Percentiles rank a stretch among this genome's conserved stretches.
phyloP scores from a whole-genome alignment of 2,113 vertebrate species.

The Poecile atricapillus region DNA sequence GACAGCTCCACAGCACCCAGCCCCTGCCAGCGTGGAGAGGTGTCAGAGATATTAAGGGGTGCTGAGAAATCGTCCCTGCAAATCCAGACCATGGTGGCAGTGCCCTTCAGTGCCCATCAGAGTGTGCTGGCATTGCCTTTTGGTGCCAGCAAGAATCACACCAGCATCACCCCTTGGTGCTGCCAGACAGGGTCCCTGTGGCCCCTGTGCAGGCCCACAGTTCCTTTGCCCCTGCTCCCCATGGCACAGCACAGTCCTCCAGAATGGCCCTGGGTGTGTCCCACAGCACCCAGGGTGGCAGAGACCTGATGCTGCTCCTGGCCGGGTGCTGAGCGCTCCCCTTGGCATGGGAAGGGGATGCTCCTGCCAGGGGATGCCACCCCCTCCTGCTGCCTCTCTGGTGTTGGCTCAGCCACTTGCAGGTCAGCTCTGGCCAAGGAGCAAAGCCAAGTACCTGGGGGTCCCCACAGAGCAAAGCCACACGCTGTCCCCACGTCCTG shows the following conservation, averaged over 20 bases:
- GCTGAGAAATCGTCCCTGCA: neutral
- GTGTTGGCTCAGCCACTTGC: neutral
- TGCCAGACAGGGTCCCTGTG: fast-evolving
- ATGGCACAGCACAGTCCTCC: neutral
- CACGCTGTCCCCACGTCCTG: fast-evolving
- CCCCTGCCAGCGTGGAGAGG: fast-evolving
- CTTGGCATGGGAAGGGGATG: fast-evolving
- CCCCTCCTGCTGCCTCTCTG: neutral
- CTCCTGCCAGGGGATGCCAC: neutral
- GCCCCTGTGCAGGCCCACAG: neutral
- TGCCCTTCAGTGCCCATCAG: neutral
- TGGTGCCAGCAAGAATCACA: neutral
- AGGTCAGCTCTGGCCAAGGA: neutral
- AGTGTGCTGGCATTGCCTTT: too few relatives aligned
- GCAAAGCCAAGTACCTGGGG: fast-evolving
- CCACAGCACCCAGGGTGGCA: neutral
- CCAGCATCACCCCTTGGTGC: neutral
- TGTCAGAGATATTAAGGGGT: fast-evolving
- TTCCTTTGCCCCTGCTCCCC: neutral
- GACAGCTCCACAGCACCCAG: fast-evolving
- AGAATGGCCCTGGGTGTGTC: neutral
- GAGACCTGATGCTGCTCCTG: neutral
- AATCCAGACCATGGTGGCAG: neutral
- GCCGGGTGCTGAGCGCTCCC: fast-evolving
- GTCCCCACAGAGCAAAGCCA: neutral